Percentiles rank a stretch among this genome's conserved stretches.
Evolutionary conservation across 2,888 invertebrate genomes (phyloP).

Genomic region (Mimas tiliae): DNA sequence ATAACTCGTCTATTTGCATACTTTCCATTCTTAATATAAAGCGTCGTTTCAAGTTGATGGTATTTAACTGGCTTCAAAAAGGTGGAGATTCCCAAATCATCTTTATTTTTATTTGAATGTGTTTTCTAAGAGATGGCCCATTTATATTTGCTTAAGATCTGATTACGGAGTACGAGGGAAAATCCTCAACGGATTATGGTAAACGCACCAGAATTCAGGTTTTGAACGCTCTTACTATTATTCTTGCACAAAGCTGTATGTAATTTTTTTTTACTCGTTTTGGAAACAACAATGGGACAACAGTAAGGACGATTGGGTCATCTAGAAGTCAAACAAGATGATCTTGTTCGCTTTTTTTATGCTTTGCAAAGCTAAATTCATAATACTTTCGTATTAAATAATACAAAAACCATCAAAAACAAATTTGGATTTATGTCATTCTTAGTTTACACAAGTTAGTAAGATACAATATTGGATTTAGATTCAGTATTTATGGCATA

Average conservation of each 20-base stretch:
- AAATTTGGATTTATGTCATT: no score
- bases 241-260: neutral
- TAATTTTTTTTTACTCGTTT: slow-evolving; percentile 6
- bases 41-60: neutral
- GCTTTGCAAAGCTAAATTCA: neutral
- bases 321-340: slow-evolving; percentile 17
- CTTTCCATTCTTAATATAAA: neutral
- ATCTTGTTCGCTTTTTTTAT: neutral
- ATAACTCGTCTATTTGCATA: neutral
- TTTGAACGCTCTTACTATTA: no score
- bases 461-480: no score
- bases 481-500: neutral
- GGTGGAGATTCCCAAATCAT: neutral
- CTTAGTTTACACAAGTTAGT: no score
- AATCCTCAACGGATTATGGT: no score
- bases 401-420: neutral
- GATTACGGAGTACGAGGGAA: no score
- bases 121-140: no score
- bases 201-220: no score
- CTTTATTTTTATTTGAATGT: neutral
- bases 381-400: neutral
- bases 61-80: no score
- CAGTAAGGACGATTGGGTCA: slow-evolving; percentile 7
- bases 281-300: slow-evolving; percentile 7
- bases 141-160: no score